Evolutionary conservation across 2,888 invertebrate genomes (phyloP), one percentile per base, ranked within the genome.

Genomic region (Acronicta alni): DNA sequence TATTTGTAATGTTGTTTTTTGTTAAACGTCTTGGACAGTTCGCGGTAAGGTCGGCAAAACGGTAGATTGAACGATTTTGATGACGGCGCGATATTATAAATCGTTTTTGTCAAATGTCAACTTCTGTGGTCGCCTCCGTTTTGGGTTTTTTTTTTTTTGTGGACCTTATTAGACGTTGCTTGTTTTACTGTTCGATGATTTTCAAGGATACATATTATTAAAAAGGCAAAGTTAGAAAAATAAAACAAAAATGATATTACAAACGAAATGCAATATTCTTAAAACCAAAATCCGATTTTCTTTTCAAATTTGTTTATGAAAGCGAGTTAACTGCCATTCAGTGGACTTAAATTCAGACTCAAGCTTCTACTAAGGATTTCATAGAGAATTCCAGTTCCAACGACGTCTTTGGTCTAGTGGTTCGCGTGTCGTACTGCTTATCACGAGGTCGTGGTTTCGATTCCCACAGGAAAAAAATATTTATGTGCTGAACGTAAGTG

Each of bases 61-160:
- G 93, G 93, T 93, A 92, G 92, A 85, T 84, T 91, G 91, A 84
- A 84, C 89, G 88, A 92, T 92, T 91, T 93, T 67, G 93, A 94
- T 94, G 85, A 81, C 77, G 81, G 73, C 54, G 54, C 79, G 93
- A 93, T 93, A 90, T 81, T 81, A 75, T 77, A 79, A 84, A 85
- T 85, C 87, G 88, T 91, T 93, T 93, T 93, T 93, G 93, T 93
- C 93, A 92, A 92, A 92, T 93, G 92, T 93, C 93, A 92, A 94
- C 93, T 91, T 89, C 89, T 92, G 89, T 89, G 89, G 90, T 86
- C 89, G 89, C 87, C 84, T 81, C 82, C 75, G 85, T 85, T 85
- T 77, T 64, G 63, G 37, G 42, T 30, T 16, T 15, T 51, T 9
- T 81, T 81, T 77, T 35, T 80, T 81, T 74, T 75, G 68, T 47